Evolutionary conservation across 2,888 invertebrate genomes (phyloP).

Genomic region (Erynnis tages): DNA sequence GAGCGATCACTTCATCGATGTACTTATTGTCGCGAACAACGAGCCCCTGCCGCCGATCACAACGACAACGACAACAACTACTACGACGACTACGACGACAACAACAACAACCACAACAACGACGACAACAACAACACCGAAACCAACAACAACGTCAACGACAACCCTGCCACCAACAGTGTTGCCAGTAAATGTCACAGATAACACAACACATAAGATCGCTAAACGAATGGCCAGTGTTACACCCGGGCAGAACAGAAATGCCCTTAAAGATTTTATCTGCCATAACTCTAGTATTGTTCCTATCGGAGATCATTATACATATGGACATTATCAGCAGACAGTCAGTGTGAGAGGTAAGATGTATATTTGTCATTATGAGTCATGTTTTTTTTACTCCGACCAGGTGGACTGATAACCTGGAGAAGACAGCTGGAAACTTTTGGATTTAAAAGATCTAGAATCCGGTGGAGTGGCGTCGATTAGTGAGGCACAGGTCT

Average conservation of each 20-base stretch:
- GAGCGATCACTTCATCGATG: constrained; percentile 84
- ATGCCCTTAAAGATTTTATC: constrained; percentile 44
- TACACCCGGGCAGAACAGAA: constrained; percentile 41
- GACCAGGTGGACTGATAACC: no score
- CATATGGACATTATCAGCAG: constrained; percentile 87
- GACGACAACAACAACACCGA: constrained; percentile 39
- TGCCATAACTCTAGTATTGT: constrained; percentile 80
- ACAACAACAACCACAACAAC: constrained; percentile 49
- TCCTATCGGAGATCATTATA: constrained; percentile 83
- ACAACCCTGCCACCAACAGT: constrained; percentile 27
- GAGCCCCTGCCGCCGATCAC: constrained; percentile 81
- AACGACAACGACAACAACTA: constrained; percentile 69
- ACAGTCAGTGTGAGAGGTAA: constrained; percentile 86
- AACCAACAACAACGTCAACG: constrained; percentile 41
- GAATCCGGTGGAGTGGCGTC: no score
- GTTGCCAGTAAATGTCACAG: constrained; percentile 29
- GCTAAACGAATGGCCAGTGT: constrained; percentile 44
- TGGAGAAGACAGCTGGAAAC: no score
- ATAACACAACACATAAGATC: constrained; percentile 42
- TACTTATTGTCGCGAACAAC: constrained; percentile 86
- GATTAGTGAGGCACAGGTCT: no score
- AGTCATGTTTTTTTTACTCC: not conserved
- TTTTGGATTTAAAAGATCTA: no score
- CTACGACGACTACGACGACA: constrained; percentile 61
- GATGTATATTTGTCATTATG: constrained; percentile 27